Evolutionary conservation across 2,797 vertebrate genomes (phyloP).

Genomic region (Anas bernieri): DNA sequence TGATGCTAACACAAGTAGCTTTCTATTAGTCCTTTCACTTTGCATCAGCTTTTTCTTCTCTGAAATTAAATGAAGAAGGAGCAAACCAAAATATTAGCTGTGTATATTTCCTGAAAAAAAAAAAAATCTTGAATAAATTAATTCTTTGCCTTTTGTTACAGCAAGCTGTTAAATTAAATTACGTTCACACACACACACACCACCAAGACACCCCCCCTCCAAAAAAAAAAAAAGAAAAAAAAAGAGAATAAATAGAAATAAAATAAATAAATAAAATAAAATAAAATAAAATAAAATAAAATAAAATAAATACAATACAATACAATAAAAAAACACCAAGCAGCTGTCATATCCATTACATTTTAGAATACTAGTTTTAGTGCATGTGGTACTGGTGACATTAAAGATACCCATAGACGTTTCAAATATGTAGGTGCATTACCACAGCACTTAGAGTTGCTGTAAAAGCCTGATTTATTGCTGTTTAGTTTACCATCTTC

Average conservation of each 20-base stretch:
- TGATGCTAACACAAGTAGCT: neutral
- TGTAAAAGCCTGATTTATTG: neutral
- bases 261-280: too few relatives aligned
- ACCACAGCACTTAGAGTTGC: rapidly evolving
- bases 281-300: too few relatives aligned
- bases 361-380: neutral
- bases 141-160: neutral
- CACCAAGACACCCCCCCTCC: neutral
- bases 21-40: neutral
- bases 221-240: neutral
- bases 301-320: too few relatives aligned
- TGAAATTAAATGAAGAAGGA: neutral
- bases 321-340: neutral
- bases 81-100: neutral
- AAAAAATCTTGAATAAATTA: neutral
- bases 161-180: neutral
- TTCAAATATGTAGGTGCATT: neutral
- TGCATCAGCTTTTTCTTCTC: neutral
- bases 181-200: neutral
- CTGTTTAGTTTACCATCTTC: neutral
- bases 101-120: neutral
- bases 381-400: neutral
- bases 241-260: too few relatives aligned
- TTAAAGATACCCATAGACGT: neutral
- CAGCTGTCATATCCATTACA: neutral